These are phyloP conservation scores for Troides aeacus DNA, from an alignment of 2,888 invertebrate genomes.

Conservation along the genomic window DNA sequence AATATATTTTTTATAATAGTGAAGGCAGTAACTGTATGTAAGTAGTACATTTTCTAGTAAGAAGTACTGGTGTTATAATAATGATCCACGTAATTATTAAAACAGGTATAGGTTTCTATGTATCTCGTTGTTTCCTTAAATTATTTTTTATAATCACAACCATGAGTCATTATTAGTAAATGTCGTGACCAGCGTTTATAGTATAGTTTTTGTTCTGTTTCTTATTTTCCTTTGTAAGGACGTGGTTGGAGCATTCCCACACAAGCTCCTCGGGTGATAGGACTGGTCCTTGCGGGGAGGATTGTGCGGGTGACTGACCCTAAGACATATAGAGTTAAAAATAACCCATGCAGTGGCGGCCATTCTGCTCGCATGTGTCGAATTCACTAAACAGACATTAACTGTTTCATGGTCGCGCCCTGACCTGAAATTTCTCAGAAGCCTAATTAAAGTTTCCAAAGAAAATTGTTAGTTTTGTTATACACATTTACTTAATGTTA, in stretches of 20 bases:
- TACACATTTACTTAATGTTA: neutral
- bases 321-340: conserved; percentile 75
- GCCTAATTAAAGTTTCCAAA: conserved; percentile 36
- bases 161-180: conserved; percentile 18
- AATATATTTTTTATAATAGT: no score
- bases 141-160: neutral
- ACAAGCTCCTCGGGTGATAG: conserved; percentile 74
- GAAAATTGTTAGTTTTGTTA: neutral
- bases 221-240: conserved; percentile 47
- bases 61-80: no score
- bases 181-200: conserved; percentile 37
- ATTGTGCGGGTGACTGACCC: conserved; percentile 77
- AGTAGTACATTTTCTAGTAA: no score
- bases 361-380: conserved; percentile 79
- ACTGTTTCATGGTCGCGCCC: conserved; percentile 77
- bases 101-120: neutral
- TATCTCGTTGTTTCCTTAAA: neutral
- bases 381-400: conserved; percentile 77
- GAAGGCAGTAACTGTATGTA: no score
- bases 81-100: neutral
- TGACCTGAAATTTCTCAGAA: conserved; percentile 72
- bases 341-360: conserved; percentile 72
- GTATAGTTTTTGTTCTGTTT: conserved; percentile 37
- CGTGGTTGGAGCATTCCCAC: conserved; percentile 68
- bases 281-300: conserved; percentile 74